Evolutionary conservation across 2,888 invertebrate genomes (phyloP).

Genomic region (Zele albiditarsus): DNA sequence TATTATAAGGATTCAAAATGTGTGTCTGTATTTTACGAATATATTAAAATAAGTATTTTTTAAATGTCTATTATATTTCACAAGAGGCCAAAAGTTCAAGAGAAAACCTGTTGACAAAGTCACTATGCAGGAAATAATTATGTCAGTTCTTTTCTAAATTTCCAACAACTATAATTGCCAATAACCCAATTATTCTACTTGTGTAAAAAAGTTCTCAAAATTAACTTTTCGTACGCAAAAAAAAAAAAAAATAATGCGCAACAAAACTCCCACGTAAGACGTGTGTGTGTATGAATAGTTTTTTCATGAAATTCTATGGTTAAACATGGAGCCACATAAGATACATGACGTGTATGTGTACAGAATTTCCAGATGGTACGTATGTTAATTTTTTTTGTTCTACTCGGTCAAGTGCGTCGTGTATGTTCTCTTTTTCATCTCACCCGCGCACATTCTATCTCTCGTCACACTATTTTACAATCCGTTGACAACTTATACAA

Average conservation of each 20-base stretch:
- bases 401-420: conserved; percentile 47
- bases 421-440: conserved; percentile 1
- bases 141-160: too few relatives aligned
- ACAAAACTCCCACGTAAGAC: conserved; percentile 55
- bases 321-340: conserved; percentile 46
- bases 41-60: too few relatives aligned
- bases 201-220: too few relatives aligned
- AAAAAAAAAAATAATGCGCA: conserved; percentile 15
- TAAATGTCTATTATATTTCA: too few relatives aligned
- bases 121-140: too few relatives aligned
- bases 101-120: too few relatives aligned
- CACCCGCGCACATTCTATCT: not conserved
- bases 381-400: conserved; percentile 40
- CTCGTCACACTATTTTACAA: not conserved
- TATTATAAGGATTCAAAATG: too few relatives aligned
- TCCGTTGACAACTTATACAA: not conserved
- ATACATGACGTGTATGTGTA: not conserved
- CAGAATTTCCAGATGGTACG: conserved; percentile 12
- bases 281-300: conserved; percentile 52
- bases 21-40: too few relatives aligned
- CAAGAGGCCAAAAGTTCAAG: too few relatives aligned
- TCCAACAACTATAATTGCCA: too few relatives aligned
- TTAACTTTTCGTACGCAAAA: not conserved
- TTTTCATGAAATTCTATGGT: conserved; percentile 47
- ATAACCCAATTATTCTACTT: too few relatives aligned